Conservation (phyloP, 1,140 invertebrate species). For the Paraescarpia echinospica region DNA sequence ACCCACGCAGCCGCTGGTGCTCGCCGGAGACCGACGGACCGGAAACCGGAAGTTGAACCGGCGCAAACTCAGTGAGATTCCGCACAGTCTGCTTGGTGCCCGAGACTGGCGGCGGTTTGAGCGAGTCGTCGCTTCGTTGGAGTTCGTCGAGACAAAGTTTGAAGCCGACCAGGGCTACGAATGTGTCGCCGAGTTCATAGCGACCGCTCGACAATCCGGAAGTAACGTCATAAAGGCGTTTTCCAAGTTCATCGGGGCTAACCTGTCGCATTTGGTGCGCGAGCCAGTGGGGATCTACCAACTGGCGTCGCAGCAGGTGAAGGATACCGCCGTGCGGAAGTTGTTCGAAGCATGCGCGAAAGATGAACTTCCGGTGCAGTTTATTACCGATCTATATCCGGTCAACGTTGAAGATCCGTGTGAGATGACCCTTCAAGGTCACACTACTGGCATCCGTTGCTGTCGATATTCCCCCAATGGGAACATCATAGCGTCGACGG, state of each 20-base stretch:
- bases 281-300: conserved; percentile 12
- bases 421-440: conserved; percentile 58
- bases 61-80: conserved; percentile 75
- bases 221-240: neutral
- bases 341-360: neutral
- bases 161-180: conserved; percentile 15
- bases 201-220: neutral
- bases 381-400: conserved; percentile 6
- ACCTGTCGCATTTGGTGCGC: conserved; percentile 14
- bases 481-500: conserved; percentile 41
- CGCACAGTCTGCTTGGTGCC: conserved; percentile 70
- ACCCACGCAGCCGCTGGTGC: conserved; percentile 12
- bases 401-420: conserved; percentile 37
- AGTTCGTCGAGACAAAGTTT: conserved; percentile 23
- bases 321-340: neutral
- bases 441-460: conserved; percentile 54
- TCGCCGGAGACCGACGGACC: conserved; percentile 5
- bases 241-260: conserved; percentile 9
- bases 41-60: conserved; percentile 67
- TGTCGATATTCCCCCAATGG: conserved; percentile 26
- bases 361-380: neutral
- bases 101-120: conserved; percentile 15
- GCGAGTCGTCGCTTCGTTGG: neutral
- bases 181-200: conserved; percentile 16
- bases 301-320: conserved; percentile 21